phyloP scores from a whole-genome alignment of 2,888 invertebrate genomes.

The Cantharis nigra region DNA sequence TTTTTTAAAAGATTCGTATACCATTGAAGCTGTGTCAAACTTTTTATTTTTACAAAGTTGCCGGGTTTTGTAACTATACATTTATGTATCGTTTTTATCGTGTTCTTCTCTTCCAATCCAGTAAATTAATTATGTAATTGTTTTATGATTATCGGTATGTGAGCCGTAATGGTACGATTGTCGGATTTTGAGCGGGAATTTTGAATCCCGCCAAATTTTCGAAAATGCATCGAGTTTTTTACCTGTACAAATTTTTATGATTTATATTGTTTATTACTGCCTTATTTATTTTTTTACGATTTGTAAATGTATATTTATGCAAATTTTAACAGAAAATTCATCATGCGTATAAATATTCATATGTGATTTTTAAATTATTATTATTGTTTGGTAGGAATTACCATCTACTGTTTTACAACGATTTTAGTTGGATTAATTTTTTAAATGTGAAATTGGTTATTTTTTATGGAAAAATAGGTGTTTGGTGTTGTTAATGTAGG shows the following conservation, averaged over 20 bases:
- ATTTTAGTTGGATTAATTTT: conserved; percentile 16
- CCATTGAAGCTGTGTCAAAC: background rate
- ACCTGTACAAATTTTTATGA: background rate
- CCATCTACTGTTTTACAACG: conserved; percentile 6
- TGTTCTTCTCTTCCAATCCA: background rate
- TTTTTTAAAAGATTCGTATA: background rate
- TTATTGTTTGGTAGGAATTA: conserved; percentile 6
- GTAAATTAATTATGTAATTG: background rate
- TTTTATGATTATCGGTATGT: background rate
- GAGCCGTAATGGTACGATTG: background rate
- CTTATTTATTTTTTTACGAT: conserved; percentile 3
- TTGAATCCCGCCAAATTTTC: background rate
- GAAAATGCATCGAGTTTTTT: background rate
- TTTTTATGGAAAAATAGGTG: conserved; percentile 33
- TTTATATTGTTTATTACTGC: background rate
- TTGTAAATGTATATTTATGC: conserved; percentile 25
- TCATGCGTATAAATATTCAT: conserved; percentile 1
- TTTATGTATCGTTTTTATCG: conserved; percentile 25
- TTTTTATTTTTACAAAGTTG: background rate
- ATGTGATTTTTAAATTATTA: conserved; percentile 17
- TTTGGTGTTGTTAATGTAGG: conserved; percentile 49
- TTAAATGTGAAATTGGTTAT: conserved; percentile 29
- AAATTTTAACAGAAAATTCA: background rate
- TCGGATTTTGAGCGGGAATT: background rate
- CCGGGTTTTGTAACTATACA: conserved; percentile 34